These are phyloP conservation scores for Perognathus longimembris DNA, from an alignment of 2,113 vertebrate species.

Conservation along the genomic window DNA sequence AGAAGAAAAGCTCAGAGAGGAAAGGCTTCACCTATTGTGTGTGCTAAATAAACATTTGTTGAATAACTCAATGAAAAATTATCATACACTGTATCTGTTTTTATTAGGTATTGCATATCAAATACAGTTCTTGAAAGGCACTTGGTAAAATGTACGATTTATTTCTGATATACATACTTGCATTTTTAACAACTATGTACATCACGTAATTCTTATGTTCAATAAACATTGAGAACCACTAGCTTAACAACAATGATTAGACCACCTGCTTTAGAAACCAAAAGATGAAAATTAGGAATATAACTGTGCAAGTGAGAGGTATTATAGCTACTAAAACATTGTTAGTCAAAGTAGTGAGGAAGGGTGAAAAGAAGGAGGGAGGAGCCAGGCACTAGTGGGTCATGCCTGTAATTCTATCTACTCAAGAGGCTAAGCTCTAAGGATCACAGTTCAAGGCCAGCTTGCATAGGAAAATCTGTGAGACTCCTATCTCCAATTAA, in stretches of 20 bases:
- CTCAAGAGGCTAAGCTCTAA: no score
- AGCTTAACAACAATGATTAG: background rate
- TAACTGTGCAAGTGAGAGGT: constrained; percentile 11
- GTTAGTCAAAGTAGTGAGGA: background rate
- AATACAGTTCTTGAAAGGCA: background rate
- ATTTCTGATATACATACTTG: background rate
- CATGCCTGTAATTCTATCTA: no score
- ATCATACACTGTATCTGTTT: background rate
- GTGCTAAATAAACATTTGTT: background rate
- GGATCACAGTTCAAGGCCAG: no score
- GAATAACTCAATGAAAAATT: background rate
- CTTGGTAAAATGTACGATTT: constrained; percentile 8
- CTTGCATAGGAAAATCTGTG: no score
- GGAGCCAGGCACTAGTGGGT: background rate
- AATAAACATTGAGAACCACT: background rate
- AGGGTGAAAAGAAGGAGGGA: background rate
- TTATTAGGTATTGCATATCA: background rate
- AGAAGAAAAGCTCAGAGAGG: background rate
- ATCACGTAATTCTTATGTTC: background rate
- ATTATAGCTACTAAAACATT: background rate
- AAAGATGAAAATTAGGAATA: background rate
- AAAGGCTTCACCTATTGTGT: background rate
- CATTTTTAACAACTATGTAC: background rate
- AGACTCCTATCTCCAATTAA: no score
- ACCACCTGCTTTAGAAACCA: background rate